Evolutionary conservation across 2,797 vertebrate genomes (phyloP).

Genomic region (Remorina albescens): DNA sequence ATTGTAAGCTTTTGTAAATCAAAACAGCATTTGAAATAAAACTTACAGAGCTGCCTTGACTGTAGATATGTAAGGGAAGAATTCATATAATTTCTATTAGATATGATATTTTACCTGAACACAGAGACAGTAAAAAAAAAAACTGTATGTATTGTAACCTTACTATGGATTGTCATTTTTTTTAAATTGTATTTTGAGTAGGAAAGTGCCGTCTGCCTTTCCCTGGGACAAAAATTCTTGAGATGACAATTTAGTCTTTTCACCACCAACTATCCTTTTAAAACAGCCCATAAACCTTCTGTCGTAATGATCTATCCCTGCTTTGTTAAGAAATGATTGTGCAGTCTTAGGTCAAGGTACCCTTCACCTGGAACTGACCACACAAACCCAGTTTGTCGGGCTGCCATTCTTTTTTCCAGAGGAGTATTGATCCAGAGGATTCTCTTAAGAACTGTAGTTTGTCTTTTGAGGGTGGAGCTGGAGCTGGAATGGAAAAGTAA

Average conservation of each 20-base stretch:
- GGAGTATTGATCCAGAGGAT: slow-evolving; percentile 83
- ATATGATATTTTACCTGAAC: not conserved
- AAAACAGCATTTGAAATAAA: not conserved
- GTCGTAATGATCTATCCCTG: slow-evolving; percentile 29
- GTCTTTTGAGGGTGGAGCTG: slow-evolving; percentile 83
- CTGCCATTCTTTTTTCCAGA: slow-evolving; percentile 74
- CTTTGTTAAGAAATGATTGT: slow-evolving; percentile 49
- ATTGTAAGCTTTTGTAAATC: not conserved
- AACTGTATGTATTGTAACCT: not conserved
- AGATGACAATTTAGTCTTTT: slow-evolving; percentile 17
- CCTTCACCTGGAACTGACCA: slow-evolving; percentile 77
- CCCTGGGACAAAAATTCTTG: not conserved
- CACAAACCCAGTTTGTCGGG: slow-evolving; percentile 60
- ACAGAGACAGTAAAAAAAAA: not conserved
- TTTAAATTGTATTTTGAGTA: not conserved
- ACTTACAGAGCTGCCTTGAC: not conserved
- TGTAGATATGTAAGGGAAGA: not conserved
- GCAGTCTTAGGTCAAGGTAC: slow-evolving; percentile 63
- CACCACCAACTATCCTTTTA: not conserved
- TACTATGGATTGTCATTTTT: not conserved
- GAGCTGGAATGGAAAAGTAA: slow-evolving; percentile 80
- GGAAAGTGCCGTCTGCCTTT: slow-evolving; percentile 17
- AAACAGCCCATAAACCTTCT: not conserved
- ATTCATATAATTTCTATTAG: slow-evolving; percentile 1
- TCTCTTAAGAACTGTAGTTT: slow-evolving; percentile 78